Percentiles rank a stretch among this genome's conserved stretches.
These are phyloP conservation scores for Phragmatobia fuliginosa DNA, from an alignment of 2,888 invertebrate genomes.

Conservation along the genomic window DNA sequence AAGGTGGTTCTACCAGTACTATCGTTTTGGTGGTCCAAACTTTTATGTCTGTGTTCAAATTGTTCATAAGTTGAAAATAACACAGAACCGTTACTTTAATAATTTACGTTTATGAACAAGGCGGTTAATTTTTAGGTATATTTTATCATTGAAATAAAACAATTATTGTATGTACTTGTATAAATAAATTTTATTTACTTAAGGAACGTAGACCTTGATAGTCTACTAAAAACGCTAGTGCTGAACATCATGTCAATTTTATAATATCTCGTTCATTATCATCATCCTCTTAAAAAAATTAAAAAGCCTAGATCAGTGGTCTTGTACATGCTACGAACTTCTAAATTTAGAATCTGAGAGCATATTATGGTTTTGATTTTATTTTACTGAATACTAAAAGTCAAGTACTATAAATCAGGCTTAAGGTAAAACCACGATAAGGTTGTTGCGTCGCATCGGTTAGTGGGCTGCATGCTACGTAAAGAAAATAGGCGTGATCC, in stretches of 20 bases:
- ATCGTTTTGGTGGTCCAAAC: too few species aligned
- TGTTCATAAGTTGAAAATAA: too few species aligned
- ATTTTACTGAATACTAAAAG: constrained; percentile 1
- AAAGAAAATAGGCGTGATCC: constrained; percentile 24
- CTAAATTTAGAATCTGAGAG: not conserved
- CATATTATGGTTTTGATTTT: not conserved
- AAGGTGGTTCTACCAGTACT: not conserved
- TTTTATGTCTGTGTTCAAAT: too few species aligned
- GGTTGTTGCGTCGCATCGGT: constrained; percentile 17
- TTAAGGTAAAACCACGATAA: not conserved
- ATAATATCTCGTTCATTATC: too few species aligned
- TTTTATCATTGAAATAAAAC: not conserved
- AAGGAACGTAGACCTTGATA: not conserved
- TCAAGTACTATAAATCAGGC: not conserved
- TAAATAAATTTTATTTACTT: not conserved
- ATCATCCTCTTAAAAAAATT: not conserved
- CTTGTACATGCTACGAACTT: not conserved
- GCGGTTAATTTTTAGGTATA: too few species aligned
- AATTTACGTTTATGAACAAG: too few species aligned
- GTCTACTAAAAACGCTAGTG: not conserved
- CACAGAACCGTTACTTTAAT: too few species aligned
- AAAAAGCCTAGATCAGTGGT: not conserved
- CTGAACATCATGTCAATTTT: too few species aligned
- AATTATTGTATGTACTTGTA: too few species aligned
- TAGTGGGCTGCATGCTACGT: constrained; percentile 21